Base-by-base conservation (phyloP, 2,113 vertebrate genomes). In the Fregetta grallaria region DNA sequence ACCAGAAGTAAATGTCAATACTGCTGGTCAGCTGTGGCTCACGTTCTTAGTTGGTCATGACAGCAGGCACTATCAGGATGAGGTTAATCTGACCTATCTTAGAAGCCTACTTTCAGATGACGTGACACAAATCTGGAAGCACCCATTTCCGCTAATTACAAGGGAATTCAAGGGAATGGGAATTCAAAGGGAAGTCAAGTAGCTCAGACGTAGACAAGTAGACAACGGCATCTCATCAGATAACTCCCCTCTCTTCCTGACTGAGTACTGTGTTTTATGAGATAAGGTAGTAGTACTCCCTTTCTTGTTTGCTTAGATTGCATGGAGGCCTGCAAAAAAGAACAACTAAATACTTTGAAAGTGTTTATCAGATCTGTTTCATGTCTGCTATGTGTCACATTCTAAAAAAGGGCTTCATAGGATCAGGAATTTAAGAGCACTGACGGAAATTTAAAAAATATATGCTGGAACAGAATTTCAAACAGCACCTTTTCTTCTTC, bases 171-270 rank as follows among this genome's bases (percentile, higher is more conserved):
- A 45, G 45, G 45, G 45, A 45, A 45, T 45, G 45, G 45, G 45
- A 45, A 45, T 45, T 45, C 45, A 45, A 45, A 45, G 45, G 45
- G 45, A 45, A 90, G 87, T 85, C 74, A 91, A 90, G 81, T 15
- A 49, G 45, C 70, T 97, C 66, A 91, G 84, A 82, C 0, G 1
- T 22, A 94, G 73, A 85, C 75, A 88, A 82, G 1, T 22, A 94
- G 73, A 85, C 75, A 88, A 82, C 62, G 5, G 2, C 44, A n/a
- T 88, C 84, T 92, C 66, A 63, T 75, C 84, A 78, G 62, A 78
- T 73, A 90, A 94, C 87, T 90, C 87, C 92, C 84, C 70, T n/a
- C 93, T 94, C 87, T 72, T 85, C 74, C 94, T 96, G 80, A 93
- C 66, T 94, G 88, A 93, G 45, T 76, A 61, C n/a, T 19, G 13